Evolutionary conservation across 1,140 invertebrate genomes (phyloP).

Genomic region (Dendroctonus valens): DNA sequence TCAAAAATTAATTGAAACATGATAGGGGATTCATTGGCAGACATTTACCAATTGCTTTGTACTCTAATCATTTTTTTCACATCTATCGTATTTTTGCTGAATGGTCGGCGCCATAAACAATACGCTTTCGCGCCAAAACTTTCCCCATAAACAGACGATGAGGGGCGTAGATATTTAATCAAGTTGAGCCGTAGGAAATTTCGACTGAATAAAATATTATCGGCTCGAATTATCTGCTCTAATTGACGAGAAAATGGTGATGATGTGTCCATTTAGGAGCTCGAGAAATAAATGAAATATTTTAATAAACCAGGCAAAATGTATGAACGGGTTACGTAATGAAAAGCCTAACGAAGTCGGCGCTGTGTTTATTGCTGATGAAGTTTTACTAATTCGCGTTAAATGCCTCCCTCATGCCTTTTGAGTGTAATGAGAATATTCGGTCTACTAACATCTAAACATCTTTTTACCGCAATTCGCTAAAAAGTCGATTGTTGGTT

Average conservation of each 20-base stretch:
- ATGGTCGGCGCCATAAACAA: too few species aligned
- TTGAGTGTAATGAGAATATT: slow-evolving; percentile 17
- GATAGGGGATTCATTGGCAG: too few species aligned
- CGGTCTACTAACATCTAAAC: too few species aligned
- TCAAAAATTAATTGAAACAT: too few species aligned
- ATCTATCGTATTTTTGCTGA: too few species aligned
- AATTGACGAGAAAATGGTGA: slow-evolving; percentile 27
- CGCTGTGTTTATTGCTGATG: slow-evolving; percentile 30
- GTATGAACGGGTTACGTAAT: slow-evolving; percentile 31
- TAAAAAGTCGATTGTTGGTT: too few species aligned
- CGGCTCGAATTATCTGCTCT: slow-evolving; percentile 21
- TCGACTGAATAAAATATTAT: slow-evolving; percentile 28
- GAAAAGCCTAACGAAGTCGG: slow-evolving; percentile 27
- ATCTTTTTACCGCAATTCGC: too few species aligned
- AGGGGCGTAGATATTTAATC: slow-evolving; percentile 21
- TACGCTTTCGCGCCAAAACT: background rate
- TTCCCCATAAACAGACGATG: background rate
- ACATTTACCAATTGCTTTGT: too few species aligned
- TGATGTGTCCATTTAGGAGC: slow-evolving; percentile 30
- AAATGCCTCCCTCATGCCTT: slow-evolving; percentile 9
- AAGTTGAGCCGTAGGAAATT: background rate
- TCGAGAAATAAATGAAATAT: slow-evolving; percentile 32
- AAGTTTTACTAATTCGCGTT: slow-evolving; percentile 30
- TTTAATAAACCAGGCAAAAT: slow-evolving; percentile 30
- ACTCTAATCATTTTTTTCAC: too few species aligned